phyloP scores from a whole-genome alignment of 2,113 vertebrate genomes.

The Mohoua ochrocephala region DNA sequence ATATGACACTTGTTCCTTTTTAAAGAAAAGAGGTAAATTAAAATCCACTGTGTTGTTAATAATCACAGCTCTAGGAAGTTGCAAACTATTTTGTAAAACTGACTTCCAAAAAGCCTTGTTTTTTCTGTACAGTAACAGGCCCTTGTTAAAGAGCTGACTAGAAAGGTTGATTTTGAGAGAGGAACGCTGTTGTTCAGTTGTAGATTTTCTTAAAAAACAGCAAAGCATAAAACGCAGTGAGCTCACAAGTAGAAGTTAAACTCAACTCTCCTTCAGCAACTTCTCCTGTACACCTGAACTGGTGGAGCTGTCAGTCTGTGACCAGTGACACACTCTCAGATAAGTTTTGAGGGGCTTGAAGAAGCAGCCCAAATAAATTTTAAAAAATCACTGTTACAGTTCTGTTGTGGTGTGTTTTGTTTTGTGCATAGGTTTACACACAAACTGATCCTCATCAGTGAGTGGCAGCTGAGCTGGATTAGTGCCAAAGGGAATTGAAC shows the following conservation, averaged over 20 bases:
- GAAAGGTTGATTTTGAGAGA: neutral
- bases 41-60: neutral
- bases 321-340: neutral
- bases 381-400: neutral
- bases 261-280: neutral
- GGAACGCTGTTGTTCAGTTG: neutral
- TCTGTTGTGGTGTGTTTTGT: neutral
- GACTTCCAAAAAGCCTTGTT: neutral
- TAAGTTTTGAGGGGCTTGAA: neutral
- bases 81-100: neutral
- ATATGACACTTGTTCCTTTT: neutral
- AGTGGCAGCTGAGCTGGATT: neutral
- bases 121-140: neutral
- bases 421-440: neutral
- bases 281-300: neutral
- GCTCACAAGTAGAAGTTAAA: neutral
- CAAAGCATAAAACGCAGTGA: neutral
- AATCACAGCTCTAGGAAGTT: neutral
- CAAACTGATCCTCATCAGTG: neutral
- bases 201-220: neutral
- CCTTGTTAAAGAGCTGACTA: neutral
- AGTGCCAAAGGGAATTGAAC: neutral
- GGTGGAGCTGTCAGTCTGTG: neutral
- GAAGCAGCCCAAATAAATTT: neutral
- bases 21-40: neutral